Evolutionary conservation across 1,140 invertebrate species (phyloP).

Genomic region (Teleogryllus occipitalis): DNA sequence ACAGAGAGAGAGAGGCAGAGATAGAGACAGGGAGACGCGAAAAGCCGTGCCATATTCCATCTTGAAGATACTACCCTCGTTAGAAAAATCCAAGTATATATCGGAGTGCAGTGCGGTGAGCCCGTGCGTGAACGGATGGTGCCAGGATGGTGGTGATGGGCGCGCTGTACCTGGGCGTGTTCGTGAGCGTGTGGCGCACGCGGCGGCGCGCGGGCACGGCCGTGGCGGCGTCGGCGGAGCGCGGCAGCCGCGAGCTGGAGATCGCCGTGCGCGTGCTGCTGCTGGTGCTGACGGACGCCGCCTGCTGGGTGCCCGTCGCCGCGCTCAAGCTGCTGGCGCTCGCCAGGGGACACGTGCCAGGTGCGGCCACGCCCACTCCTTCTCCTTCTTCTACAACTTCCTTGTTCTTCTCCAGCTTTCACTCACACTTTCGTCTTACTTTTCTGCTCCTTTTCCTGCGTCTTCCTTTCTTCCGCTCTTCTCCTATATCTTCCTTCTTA

Average conservation of each 20-base stretch:
- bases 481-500: not conserved
- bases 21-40: too few species aligned
- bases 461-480: not conserved
- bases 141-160: conserved; percentile 52
- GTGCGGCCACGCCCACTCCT: conserved; percentile 29
- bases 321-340: conserved; percentile 57
- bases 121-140: too few species aligned
- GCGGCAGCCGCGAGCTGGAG: conserved; percentile 50
- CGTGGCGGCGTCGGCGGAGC: conserved; percentile 42
- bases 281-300: conserved; percentile 63
- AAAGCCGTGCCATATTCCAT: too few species aligned
- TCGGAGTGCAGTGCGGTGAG: too few species aligned
- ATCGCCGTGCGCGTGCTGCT: conserved; percentile 65
- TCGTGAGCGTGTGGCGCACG: conserved; percentile 53
- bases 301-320: conserved; percentile 69
- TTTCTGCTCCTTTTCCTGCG: not conserved
- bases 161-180: conserved; percentile 54
- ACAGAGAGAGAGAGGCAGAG: too few species aligned
- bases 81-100: too few species aligned
- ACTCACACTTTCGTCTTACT: not conserved
- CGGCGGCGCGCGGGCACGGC: conserved; percentile 31
- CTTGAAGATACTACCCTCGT: too few species aligned
- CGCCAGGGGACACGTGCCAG: conserved; percentile 41
- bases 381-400: not conserved
- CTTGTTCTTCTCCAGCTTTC: not conserved